These are phyloP conservation scores for Propsilocerus akamusi DNA, from an alignment of 1,140 invertebrate genomes.

Conservation along the genomic window DNA sequence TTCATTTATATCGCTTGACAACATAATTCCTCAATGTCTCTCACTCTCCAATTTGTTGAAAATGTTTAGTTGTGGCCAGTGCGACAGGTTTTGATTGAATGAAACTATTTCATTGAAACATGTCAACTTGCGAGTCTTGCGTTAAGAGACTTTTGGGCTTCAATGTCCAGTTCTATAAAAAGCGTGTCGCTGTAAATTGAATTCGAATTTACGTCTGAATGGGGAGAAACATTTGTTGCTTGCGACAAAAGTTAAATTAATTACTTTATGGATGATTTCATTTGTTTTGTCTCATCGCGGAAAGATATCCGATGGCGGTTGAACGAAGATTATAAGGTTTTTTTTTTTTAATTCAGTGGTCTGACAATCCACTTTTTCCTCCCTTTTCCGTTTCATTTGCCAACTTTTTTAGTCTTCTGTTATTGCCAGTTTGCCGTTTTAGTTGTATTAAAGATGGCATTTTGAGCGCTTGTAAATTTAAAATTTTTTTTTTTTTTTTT, in stretches of 20 bases:
- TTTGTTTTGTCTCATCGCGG: not conserved
- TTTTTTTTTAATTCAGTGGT: too few species aligned
- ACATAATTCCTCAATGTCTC: too few species aligned
- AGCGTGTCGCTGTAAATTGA: not conserved
- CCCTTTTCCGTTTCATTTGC: not conserved
- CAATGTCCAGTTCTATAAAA: not conserved
- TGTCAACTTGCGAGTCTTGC: not conserved
- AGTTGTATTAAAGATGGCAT: not conserved
- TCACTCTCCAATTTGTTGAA: too few species aligned
- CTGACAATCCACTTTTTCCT: too few species aligned
- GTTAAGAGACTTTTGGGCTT: not conserved
- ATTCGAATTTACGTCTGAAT: not conserved
- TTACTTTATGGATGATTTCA: slow-evolving; percentile 2
- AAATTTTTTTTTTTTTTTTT: not conserved
- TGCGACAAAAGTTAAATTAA: not conserved
- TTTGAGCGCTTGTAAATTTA: not conserved
- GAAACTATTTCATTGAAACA: not conserved
- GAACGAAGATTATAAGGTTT: too few species aligned
- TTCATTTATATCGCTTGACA: too few species aligned
- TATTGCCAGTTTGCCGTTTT: not conserved
- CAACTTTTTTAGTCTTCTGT: not conserved
- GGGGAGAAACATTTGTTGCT: not conserved
- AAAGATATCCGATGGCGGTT: too few species aligned
- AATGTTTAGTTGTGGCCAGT: too few species aligned
- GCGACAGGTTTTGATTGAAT: too few species aligned